These are phyloP conservation scores for Amphiduros pacificus DNA, from an alignment of 2,888 invertebrate species.

Conservation along the genomic window DNA sequence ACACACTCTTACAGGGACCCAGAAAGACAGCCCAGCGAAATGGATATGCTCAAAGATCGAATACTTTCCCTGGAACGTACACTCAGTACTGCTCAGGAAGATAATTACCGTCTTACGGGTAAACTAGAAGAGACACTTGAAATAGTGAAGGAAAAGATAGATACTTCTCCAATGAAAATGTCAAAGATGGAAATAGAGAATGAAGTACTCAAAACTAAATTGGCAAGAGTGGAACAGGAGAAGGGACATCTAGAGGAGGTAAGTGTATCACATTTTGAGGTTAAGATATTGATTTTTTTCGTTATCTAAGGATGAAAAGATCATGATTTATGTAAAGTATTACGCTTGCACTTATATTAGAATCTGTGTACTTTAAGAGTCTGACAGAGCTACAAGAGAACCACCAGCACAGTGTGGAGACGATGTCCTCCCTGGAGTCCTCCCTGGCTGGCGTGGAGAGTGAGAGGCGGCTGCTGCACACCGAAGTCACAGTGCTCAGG, in stretches of 20 bases:
- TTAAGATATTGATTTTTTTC: not conserved
- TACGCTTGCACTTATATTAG: not conserved
- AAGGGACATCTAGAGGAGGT: constrained; percentile 11
- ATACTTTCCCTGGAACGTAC: not conserved
- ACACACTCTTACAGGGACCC: no score
- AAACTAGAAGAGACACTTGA: not conserved
- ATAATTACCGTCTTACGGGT: not conserved
- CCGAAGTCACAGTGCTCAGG: constrained; percentile 2
- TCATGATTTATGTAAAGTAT: no score
- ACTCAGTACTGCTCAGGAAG: not conserved
- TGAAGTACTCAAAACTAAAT: not conserved
- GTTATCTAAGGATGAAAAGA: not conserved
- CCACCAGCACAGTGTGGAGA: constrained; percentile 1
- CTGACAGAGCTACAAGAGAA: not conserved
- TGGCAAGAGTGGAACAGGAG: constrained; percentile 7
- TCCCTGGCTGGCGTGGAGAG: constrained; percentile 2
- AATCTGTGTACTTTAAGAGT: not conserved
- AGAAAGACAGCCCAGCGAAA: not conserved
- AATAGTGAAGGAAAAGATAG: not conserved
- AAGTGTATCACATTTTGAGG: not conserved
- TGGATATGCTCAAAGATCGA: not conserved
- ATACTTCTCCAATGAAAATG: not conserved
- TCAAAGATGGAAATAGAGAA: not conserved
- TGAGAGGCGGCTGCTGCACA: constrained; percentile 2
- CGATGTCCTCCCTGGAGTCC: constrained; percentile 4